phyloP scores from a whole-genome alignment of 2,888 invertebrate genomes.

The Dryococelus australis region DNA sequence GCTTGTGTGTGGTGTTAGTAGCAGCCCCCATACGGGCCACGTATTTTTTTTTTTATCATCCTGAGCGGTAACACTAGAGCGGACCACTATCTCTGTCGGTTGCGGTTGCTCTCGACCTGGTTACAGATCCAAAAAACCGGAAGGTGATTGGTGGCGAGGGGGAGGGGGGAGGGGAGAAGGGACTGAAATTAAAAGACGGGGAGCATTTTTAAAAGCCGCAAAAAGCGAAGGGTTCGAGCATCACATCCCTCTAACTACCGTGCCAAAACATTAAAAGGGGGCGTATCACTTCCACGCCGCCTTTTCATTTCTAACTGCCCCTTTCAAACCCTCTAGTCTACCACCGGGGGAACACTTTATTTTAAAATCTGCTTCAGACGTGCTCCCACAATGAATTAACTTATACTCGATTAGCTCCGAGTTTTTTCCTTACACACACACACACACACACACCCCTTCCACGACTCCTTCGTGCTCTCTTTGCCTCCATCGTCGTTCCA shows the following conservation, averaged over 20 bases:
- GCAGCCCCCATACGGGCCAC: too few relatives aligned
- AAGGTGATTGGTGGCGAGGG: too few relatives aligned
- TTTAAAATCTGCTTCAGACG: constrained; percentile 44
- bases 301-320: constrained; percentile 19
- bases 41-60: too few relatives aligned
- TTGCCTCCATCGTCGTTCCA: constrained; percentile 17
- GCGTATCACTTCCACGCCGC: neutral
- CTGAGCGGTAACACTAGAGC: too few relatives aligned
- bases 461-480: constrained; percentile 20
- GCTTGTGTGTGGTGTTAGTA: too few relatives aligned
- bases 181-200: constrained; percentile 23
- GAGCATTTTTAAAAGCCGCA: neutral
- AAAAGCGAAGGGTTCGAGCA: constrained; percentile 20
- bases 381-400: constrained; percentile 44
- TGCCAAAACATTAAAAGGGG: constrained; percentile 30
- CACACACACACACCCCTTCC: constrained; percentile 19
- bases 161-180: neutral
- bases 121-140: too few relatives aligned
- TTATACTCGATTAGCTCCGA: constrained; percentile 45
- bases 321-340: constrained; percentile 8
- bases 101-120: too few relatives aligned
- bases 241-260: constrained; percentile 13
- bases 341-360: constrained; percentile 42
- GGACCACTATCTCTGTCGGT: too few relatives aligned
- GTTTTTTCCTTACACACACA: constrained; percentile 24